Evolutionary conservation across 1,140 invertebrate genomes (phyloP), one percentile per base, ranked within the genome.

Genomic region (Helicoverpa armigera): DNA sequence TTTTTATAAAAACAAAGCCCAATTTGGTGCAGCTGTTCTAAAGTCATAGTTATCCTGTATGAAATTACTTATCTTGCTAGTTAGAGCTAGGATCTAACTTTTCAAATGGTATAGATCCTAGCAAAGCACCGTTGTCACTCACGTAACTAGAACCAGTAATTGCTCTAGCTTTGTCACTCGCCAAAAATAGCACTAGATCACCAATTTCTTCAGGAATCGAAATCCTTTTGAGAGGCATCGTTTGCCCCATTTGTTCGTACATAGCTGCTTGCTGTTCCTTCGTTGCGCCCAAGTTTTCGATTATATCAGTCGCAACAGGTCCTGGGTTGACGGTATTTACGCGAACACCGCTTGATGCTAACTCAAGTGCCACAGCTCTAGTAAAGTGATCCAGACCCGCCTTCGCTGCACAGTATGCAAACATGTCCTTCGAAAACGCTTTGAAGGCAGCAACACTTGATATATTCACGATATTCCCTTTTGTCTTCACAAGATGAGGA

Each of bases 361-460:
- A 31, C 18, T 81, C 79, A 7, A 75, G 35, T 16, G 79, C 79
- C 7, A 69, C 63, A 16, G 70, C 61, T 23, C 51, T 67, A 2
- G 72, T 81, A n/a, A 81, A 76, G 11, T 75, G 70, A 74, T 80
- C 70, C 4, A 80, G 29, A 16, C 43, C 79, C 12, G 79, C 67
- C 48, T 80, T 80, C 2, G 79, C 73, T 1, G 51, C n/a, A 12
- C 78, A 50, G 67, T 72, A 79, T 14, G 35, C 31, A 10, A 29
- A 72, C 13, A 54, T 54, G 5, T 78, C 63, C 63, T 65, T 63
- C 13, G 79, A 48, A 31, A 82, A 7, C 2, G 18, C 9, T 16
- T n/a, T 97, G 85, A 94, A 96, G 1, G 97, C 16, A 16, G 16
- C 56, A 18, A 58, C 96, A 87, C 97, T 97, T 3, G 97, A 98